These are phyloP conservation scores for Lydus trimaculatus DNA, from an alignment of 2,888 invertebrate species.

Conservation along the genomic window DNA sequence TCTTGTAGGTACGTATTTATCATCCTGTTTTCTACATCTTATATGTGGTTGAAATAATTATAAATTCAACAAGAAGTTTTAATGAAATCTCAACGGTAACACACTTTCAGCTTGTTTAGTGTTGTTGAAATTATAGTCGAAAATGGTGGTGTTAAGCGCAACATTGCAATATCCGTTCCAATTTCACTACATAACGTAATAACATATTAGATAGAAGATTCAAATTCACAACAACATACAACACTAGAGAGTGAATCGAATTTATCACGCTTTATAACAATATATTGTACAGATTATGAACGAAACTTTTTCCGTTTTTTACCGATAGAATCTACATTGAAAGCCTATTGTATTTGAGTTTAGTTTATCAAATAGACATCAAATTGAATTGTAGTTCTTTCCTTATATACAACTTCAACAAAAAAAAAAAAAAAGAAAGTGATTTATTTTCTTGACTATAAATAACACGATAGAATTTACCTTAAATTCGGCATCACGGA, in stretches of 20 bases:
- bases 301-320: not conserved
- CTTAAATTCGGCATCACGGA: constrained; percentile 22
- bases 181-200: not conserved
- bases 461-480: constrained; percentile 29
- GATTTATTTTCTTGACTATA: constrained; percentile 23
- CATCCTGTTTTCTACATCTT: too few relatives aligned
- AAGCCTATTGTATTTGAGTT: not conserved
- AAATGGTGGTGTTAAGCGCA: not conserved
- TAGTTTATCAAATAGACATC: not conserved
- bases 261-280: not conserved
- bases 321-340: not conserved
- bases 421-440: not conserved
- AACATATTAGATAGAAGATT: not conserved
- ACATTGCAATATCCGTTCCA: not conserved
- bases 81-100: constrained; percentile 5
- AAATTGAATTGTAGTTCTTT: not conserved
- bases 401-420: not conserved
- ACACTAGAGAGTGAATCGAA: not conserved
- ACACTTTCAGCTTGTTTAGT: not conserved
- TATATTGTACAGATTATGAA: not conserved
- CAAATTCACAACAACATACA: not conserved
- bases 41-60: not conserved
- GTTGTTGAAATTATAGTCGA: not conserved
- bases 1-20: too few relatives aligned
- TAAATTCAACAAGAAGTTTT: constrained; percentile 1